Conservation (phyloP, 2,888 invertebrate genomes). For the Thereva nobilitata region DNA sequence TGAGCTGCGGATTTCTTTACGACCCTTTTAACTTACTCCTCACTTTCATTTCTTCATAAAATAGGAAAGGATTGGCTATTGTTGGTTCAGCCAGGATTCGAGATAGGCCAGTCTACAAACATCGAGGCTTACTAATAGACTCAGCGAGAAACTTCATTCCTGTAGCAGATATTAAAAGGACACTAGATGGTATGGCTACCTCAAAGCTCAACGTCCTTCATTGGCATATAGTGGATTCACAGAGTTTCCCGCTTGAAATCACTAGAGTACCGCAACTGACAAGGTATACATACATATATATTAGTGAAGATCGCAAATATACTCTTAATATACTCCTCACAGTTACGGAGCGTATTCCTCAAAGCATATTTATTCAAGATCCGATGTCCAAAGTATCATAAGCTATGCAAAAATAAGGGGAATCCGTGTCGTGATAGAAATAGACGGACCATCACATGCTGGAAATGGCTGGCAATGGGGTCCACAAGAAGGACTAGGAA, state of each 20-base stretch:
- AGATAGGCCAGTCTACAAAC: conserved; percentile 80
- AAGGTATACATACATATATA: conserved; percentile 60
- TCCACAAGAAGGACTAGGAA: conserved; percentile 62
- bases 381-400: conserved; percentile 70
- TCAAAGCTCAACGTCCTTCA: conserved; percentile 91
- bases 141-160: conserved; percentile 87
- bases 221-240: conserved; percentile 90
- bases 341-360: conserved; percentile 77
- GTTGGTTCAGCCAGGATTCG: conserved; percentile 66
- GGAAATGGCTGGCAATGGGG: conserved; percentile 88
- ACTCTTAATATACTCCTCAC: conserved; percentile 37
- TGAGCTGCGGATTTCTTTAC: too few relatives aligned
- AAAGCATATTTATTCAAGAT: conserved; percentile 68
- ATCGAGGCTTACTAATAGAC: conserved; percentile 87
- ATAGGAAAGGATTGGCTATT: conserved; percentile 64
- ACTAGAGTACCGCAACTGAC: conserved; percentile 75
- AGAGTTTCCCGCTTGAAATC: conserved; percentile 87
- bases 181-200: conserved; percentile 83
- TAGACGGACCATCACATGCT: conserved; percentile 86
- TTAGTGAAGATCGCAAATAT: conserved; percentile 3
- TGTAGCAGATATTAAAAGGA: conserved; percentile 67
- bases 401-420: conserved; percentile 79
- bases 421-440: conserved; percentile 82
- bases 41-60: background rate
- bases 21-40: too few relatives aligned